Percentiles rank a stretch among this genome's conserved stretches.
phyloP scores from a whole-genome alignment of 1,140 invertebrate genomes.

The Drosophila orosa region DNA sequence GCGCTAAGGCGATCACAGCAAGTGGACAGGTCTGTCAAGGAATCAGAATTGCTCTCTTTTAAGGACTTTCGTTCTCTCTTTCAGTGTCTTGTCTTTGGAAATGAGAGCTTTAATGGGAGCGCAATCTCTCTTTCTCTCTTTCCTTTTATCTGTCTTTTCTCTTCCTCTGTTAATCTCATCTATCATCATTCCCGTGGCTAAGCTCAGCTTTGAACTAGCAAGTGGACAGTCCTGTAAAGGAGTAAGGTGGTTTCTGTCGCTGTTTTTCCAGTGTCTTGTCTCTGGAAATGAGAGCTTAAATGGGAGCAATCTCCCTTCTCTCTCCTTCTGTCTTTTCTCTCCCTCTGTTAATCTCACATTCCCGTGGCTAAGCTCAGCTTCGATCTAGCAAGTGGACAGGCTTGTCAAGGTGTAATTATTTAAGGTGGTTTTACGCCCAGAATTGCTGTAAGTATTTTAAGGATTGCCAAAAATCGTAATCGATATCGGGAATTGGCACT shows the following conservation, averaged over 20 bases:
- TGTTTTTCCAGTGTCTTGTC: too few relatives aligned
- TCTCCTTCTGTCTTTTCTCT: not conserved
- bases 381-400: too few relatives aligned
- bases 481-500: not conserved
- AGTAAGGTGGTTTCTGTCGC: too few relatives aligned
- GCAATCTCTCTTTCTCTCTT: too few relatives aligned
- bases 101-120: not conserved
- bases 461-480: constrained; percentile 1
- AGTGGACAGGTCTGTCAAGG: not conserved
- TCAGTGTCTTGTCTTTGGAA: not conserved
- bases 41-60: too few relatives aligned
- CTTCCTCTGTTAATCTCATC: not conserved
- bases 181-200: not conserved
- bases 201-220: not conserved
- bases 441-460: too few relatives aligned
- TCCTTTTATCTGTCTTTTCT: not conserved
- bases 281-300: not conserved
- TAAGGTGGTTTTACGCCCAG: too few relatives aligned
- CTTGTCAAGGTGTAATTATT: too few relatives aligned
- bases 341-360: not conserved
- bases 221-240: too few relatives aligned
- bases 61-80: too few relatives aligned
- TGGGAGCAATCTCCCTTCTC: not conserved
- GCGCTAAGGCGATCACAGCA: not conserved
- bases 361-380: not conserved